Base-by-base conservation (phyloP, 2,113 vertebrate genomes). In the Nipponia nippon region DNA sequence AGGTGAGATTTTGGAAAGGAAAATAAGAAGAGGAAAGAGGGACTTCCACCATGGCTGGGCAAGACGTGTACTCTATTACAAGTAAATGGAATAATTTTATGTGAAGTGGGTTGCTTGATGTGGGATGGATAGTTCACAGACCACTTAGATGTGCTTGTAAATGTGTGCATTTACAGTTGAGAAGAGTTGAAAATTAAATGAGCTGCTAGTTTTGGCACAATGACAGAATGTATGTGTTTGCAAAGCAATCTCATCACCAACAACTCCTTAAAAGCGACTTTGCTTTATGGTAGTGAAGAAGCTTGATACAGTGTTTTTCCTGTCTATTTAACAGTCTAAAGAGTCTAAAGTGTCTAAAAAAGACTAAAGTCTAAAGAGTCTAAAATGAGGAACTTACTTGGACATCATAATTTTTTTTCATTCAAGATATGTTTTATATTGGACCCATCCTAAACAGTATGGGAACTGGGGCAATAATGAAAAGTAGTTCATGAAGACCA, bases 121-220 rank as follows among this genome's bases (percentile, higher is more conserved):
- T 89, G 73, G 47, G 26, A 47, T 3, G 2, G 12, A 38, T 75
- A 47, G n/a, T 59, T 89, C 73, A 75, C n/a, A 93, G 52, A n/a
- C 19, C 15, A 29, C 47, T 71, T 38, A 50, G 29, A n/a, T 14
- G 6, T 49, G 34, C 32, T 52, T 87, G 34, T 58, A 70, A 81
- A 66, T 40, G 15, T 34, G 12, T 46, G 22, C 11, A 30, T 56
- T 87, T 91, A 40, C 21, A 61, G 38, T 13, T 66, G n/a, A 79
- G 29, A 83, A 75, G 40, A 81, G 26, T 8, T 86, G 63, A 62
- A 94, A 93, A 91, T 84, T 5, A 95, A 91, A 89, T 40, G 38
- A 89, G 6, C 38, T 84, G 34, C 12, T 72, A 75, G 22, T 66
- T 94, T 94, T 82, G 80, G 52, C 63, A 84, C 17, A 87, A 40